phyloP scores from a whole-genome alignment of 2,797 vertebrate species.

The Crypturellus tataupa region DNA sequence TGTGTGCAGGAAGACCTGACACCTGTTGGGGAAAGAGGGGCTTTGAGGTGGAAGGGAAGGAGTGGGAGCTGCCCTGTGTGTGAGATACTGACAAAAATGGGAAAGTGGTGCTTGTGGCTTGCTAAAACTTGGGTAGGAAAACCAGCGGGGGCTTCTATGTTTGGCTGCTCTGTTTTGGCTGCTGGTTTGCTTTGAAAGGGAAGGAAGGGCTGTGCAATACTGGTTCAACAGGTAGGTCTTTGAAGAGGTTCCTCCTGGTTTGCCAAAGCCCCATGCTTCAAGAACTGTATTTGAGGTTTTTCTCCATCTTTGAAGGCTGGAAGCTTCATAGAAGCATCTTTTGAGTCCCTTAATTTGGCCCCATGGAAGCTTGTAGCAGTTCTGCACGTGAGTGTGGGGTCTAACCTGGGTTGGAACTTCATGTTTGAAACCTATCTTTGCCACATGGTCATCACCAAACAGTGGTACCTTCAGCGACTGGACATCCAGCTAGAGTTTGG shows the following conservation, averaged over 20 bases:
- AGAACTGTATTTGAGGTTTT: rapidly evolving
- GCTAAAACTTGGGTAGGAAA: no score
- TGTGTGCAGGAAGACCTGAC: background rate
- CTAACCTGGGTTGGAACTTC: background rate
- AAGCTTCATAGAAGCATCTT: background rate
- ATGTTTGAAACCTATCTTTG: background rate
- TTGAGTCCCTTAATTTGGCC: background rate
- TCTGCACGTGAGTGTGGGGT: background rate
- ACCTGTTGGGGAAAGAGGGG: background rate
- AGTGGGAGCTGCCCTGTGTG: rapidly evolving
- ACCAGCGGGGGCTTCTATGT: no score
- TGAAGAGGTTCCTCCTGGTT: no score
- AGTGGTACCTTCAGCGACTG: rapidly evolving
- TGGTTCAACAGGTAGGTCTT: background rate
- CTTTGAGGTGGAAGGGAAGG: rapidly evolving
- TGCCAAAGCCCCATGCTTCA: no score
- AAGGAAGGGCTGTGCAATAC: no score
- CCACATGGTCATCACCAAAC: rapidly evolving
- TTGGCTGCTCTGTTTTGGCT: no score
- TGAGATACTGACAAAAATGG: rapidly evolving
- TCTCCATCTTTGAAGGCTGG: background rate
- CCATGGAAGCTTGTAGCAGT: background rate
- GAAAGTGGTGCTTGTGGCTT: rapidly evolving
- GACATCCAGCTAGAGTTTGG: rapidly evolving
- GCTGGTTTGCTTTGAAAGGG: no score